Conservation (phyloP, 2,113 vertebrate genomes). For the Lucifuga dentata region DNA sequence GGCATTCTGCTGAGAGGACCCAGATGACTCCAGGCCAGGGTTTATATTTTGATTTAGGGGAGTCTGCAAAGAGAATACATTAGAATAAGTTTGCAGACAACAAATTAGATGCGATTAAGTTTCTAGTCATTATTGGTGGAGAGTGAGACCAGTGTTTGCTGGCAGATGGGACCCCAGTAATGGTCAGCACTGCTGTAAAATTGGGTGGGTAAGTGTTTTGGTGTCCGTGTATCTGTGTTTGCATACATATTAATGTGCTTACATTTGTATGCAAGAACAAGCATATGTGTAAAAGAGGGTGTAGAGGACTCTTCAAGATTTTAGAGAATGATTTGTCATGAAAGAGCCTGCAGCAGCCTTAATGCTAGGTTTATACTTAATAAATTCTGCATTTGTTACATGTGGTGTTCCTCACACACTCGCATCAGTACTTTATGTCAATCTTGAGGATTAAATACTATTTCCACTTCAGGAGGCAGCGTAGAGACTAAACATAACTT, state of each 20-base stretch:
- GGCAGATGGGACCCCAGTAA: slow-evolving; percentile 67
- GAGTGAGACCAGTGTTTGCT: slow-evolving; percentile 16
- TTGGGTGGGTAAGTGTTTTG: slow-evolving; percentile 20
- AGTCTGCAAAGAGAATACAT: slow-evolving; percentile 73
- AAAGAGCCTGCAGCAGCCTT: slow-evolving; percentile 43
- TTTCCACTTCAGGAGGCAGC: no score
- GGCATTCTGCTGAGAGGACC: slow-evolving; percentile 38
- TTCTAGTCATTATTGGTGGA: slow-evolving; percentile 61
- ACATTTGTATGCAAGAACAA: not conserved
- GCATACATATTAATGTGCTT: slow-evolving; percentile 29
- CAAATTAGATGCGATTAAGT: slow-evolving; percentile 73
- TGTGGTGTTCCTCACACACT: no score
- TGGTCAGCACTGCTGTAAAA: slow-evolving; percentile 35
- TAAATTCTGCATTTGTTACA: no score
- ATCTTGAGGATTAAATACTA: no score
- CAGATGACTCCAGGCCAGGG: slow-evolving; percentile 66
- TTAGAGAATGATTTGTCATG: slow-evolving; percentile 49
- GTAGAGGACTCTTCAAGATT: slow-evolving; percentile 29
- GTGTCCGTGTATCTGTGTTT: slow-evolving; percentile 19
- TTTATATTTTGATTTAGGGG: slow-evolving; percentile 60
- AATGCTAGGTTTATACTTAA: no score
- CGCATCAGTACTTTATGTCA: no score
- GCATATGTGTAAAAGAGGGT: slow-evolving; percentile 6
- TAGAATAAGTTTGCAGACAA: slow-evolving; percentile 68
- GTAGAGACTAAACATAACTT: no score